These are phyloP conservation scores for Coreoperca whiteheadi DNA, from an alignment of 2,113 vertebrate species.

Conservation along the genomic window DNA sequence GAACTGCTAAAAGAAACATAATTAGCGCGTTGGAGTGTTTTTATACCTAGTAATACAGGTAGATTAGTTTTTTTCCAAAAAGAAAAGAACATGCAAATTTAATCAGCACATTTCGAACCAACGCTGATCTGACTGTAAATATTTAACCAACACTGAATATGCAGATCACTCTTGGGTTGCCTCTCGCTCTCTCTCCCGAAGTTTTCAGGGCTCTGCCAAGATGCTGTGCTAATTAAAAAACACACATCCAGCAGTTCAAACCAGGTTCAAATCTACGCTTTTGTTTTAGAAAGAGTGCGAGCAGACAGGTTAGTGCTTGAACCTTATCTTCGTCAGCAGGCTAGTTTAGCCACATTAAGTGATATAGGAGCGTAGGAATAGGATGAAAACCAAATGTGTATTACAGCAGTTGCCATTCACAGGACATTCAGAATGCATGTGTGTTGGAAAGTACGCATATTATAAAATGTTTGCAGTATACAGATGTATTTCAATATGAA, in stretches of 20 bases:
- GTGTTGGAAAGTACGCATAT: too few relatives aligned
- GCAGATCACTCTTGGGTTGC: constrained; percentile 4
- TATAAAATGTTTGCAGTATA: neutral
- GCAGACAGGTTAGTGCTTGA: neutral
- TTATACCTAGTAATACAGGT: constrained; percentile 13
- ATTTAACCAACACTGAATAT: constrained; percentile 52
- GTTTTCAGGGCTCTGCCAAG: constrained; percentile 1
- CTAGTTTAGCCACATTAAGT: neutral
- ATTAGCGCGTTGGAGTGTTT: constrained; percentile 30
- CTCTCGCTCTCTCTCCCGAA: constrained; percentile 18
- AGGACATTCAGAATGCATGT: neutral
- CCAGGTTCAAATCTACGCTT: neutral
- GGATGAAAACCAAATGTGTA: neutral
- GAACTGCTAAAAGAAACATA: neutral
- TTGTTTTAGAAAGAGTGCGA: constrained; percentile 5
- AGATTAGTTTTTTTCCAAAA: neutral
- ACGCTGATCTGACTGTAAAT: constrained; percentile 41
- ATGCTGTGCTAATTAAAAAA: constrained; percentile 14
- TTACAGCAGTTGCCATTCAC: neutral
- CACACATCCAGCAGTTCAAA: constrained; percentile 22
- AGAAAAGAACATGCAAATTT: constrained; percentile 36
- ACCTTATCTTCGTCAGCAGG: neutral
- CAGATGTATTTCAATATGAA: neutral
- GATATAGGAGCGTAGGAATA: neutral
- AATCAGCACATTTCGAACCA: constrained; percentile 31